phyloP scores from a whole-genome alignment of 2,797 vertebrate species.

The Siniperca scherzeri region DNA sequence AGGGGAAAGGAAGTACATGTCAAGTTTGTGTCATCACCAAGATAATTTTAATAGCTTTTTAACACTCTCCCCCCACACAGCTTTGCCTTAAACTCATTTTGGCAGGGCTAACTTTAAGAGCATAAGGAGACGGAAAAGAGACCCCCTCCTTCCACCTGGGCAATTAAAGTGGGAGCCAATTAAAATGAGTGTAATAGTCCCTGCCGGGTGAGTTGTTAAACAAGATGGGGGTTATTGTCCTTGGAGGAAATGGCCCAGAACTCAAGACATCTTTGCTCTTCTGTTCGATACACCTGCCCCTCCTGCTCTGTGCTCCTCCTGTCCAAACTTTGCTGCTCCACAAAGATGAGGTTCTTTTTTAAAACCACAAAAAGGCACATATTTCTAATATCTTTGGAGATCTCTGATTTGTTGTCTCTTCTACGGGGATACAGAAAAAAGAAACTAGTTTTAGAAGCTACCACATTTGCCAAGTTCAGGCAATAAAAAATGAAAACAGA shows the following conservation, averaged over 20 bases:
- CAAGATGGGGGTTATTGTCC: slow-evolving; percentile 94
- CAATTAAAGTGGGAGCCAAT: slow-evolving; percentile 92
- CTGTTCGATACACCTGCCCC: slow-evolving; percentile 77
- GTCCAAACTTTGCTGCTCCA: slow-evolving; percentile 51
- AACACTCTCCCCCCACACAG: slow-evolving; percentile 1
- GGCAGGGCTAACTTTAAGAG: slow-evolving; percentile 78
- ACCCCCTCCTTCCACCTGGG: slow-evolving; percentile 84
- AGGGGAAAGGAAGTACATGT: background rate
- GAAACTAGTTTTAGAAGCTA: slow-evolving; percentile 17
- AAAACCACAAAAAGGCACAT: background rate
- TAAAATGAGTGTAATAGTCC: slow-evolving; percentile 91
- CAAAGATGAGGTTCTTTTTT: slow-evolving; percentile 22
- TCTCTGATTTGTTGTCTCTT: background rate
- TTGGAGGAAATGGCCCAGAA: slow-evolving; percentile 91
- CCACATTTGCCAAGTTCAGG: slow-evolving; percentile 2
- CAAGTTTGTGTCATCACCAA: slow-evolving; percentile 13
- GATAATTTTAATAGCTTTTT: slow-evolving; percentile 16
- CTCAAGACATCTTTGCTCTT: slow-evolving; percentile 82
- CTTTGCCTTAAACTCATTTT: slow-evolving; percentile 55
- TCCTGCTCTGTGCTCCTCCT: slow-evolving; percentile 40
- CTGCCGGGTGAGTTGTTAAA: slow-evolving; percentile 92
- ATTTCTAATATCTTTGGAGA: background rate
- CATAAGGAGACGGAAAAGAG: slow-evolving; percentile 66
- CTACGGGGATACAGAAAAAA: background rate
- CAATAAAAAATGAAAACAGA: background rate